These are phyloP conservation scores for Perccottus glenii DNA, from an alignment of 2,113 vertebrate genomes.

Conservation along the genomic window DNA sequence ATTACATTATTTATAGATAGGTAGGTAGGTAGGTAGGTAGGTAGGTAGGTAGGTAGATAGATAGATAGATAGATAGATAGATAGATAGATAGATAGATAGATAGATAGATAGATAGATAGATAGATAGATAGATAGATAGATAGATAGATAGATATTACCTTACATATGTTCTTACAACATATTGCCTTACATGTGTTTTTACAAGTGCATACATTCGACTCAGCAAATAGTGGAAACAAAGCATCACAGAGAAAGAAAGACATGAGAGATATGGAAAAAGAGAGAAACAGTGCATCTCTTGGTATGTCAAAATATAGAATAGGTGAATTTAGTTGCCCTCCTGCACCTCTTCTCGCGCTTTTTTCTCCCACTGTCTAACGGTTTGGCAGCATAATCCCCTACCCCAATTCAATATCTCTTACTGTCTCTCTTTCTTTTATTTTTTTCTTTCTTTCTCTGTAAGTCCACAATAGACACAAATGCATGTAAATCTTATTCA, in stretches of 20 bases:
- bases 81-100: no score
- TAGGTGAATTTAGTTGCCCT: conserved; percentile 67
- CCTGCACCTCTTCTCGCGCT: conserved; percentile 69
- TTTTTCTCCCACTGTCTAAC: conserved; percentile 64
- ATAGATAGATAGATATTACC: conserved; percentile 2
- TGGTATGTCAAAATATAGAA: conserved; percentile 29
- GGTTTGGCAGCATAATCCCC: conserved; percentile 25
- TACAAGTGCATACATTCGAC: conserved; percentile 65
- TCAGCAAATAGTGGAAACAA: conserved; percentile 55
- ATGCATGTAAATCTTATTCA: conserved; percentile 73
- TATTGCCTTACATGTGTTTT: conserved; percentile 49
- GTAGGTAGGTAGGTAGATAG: no score
- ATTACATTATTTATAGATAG: conserved; percentile 50
- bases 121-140: no score
- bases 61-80: no score
- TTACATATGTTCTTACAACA: background rate
- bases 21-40: no score
- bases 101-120: no score
- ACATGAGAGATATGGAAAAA: conserved; percentile 80
- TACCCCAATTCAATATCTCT: conserved; percentile 67
- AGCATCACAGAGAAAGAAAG: conserved; percentile 83
- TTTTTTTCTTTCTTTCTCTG: conserved; percentile 84
- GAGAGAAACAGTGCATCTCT: conserved; percentile 76
- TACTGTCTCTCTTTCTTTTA: conserved; percentile 84
- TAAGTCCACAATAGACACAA: conserved; percentile 81